Evolutionary conservation across 2,888 invertebrate genomes (phyloP), one percentile per base, ranked within the genome.

Genomic region (Dermolepida albohirtum): DNA sequence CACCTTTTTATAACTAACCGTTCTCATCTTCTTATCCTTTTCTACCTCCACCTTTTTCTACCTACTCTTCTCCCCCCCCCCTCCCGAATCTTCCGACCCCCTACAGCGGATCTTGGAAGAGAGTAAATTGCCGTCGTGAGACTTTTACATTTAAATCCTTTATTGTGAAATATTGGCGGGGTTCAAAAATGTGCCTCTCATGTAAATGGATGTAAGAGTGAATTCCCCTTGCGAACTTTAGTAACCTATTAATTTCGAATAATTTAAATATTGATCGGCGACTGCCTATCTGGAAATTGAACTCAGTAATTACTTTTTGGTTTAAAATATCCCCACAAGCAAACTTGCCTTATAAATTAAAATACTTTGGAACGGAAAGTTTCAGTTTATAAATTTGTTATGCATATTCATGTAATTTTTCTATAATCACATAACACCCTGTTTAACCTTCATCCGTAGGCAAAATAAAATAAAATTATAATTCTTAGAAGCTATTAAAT

Each of bases 111-210:
- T 14, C 50, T 17, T 16, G 5, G 17, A 8, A 50, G 27, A 44
- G 29, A 29, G 43, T 44, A 59, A 59, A 59, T 52, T 54, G 44
- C 66, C 39, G 55, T 16, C 66, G 16, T 17, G 66, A 62, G 67
- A 22, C 50, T 64, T 54, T 49, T 64, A 67, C 52, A 67, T 64
- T 67, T 67, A 49, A 64, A 67, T 67, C 64, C 52, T 62, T 63
- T 63, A 64, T 67, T 64, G 67, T 66, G 59, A 66, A 57, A 57
- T 66, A 66, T 66, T 50, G 51, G 66, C 51, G 34, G 7, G 10
- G 59, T 12, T 44, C 22, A 47, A 41, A 55, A 43, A 14, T 44
- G 17, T 44, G 59, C 44, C 44, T 43, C 29, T 44, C 59, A 59
- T 59, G 22, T 44, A 59, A 59, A 59, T 59, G 59, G 59, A 29